Evolutionary conservation across 2,888 invertebrate species (phyloP).

Genomic region (Phalangium opilio): DNA sequence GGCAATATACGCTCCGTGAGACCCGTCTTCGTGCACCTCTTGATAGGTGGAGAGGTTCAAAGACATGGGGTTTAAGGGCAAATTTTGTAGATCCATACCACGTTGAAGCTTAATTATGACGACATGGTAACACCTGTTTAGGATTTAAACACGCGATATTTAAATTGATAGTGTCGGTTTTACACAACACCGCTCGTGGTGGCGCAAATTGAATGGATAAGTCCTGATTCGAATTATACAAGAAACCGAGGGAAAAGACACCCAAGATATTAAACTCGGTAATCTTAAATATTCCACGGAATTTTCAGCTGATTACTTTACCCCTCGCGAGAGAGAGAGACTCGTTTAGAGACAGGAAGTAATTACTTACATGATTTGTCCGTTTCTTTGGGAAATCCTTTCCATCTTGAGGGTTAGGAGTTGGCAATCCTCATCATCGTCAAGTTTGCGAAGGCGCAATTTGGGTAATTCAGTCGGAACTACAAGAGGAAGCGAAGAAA

Average conservation of each 20-base stretch:
- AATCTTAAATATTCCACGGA: too few species aligned
- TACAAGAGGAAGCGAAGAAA: not conserved
- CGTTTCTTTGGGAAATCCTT: not conserved
- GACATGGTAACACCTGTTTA: slow-evolving; percentile 21
- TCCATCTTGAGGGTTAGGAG: not conserved
- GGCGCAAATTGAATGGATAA: too few species aligned
- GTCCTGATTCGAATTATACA: too few species aligned
- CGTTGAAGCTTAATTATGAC: slow-evolving; percentile 20
- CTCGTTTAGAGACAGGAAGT: too few species aligned
- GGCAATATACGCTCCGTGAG: slow-evolving; percentile 61
- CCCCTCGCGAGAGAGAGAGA: too few species aligned
- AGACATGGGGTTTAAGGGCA: slow-evolving; percentile 29
- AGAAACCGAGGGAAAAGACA: too few species aligned
- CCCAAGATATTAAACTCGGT: too few species aligned
- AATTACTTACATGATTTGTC: not conserved
- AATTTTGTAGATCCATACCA: slow-evolving; percentile 14
- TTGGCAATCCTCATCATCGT: not conserved
- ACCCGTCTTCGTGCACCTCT: slow-evolving; percentile 50
- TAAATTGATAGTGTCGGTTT: too few species aligned
- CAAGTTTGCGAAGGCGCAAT: not conserved
- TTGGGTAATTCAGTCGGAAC: slow-evolving; percentile 1
- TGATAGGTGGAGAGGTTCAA: slow-evolving; percentile 54
- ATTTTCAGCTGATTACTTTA: too few species aligned
- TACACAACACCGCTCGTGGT: too few species aligned
- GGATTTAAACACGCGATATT: not conserved